Percentiles rank a stretch among this genome's conserved stretches.
phyloP scores from a whole-genome alignment of 1,140 invertebrate species.

The Drosophila chauvacae region DNA sequence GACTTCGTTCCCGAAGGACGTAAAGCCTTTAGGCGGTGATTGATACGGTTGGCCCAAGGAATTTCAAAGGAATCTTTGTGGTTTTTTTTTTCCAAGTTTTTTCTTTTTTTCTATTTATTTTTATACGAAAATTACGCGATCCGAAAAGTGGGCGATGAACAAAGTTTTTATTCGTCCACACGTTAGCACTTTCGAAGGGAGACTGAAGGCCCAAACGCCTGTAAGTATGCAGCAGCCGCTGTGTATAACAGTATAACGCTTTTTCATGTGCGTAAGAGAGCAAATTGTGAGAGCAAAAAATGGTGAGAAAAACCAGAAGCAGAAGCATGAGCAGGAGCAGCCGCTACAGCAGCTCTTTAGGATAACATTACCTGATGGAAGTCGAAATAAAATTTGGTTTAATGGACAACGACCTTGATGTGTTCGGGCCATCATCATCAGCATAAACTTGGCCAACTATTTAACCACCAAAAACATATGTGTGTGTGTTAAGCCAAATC shows the following conservation, averaged over 20 bases:
- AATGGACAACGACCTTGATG: slow-evolving; percentile 43
- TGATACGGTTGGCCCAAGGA: slow-evolving; percentile 36
- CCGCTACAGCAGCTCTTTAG: slow-evolving; percentile 15
- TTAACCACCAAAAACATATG: slow-evolving; percentile 32
- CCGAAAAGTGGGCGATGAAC: slow-evolving; percentile 18
- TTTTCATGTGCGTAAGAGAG: slow-evolving; percentile 11
- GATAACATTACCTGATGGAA: slow-evolving; percentile 41
- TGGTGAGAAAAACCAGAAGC: background rate
- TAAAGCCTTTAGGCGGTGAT: slow-evolving; percentile 42
- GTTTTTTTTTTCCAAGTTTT: slow-evolving; percentile 13
- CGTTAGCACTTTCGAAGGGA: slow-evolving; percentile 71
- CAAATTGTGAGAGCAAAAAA: slow-evolving; percentile 6
- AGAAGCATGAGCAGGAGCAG: background rate
- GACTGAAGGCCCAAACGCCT: slow-evolving; percentile 57
- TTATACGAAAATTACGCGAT: slow-evolving; percentile 30
- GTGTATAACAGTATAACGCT: slow-evolving; percentile 38
- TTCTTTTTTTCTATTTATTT: slow-evolving; percentile 11
- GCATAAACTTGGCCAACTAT: slow-evolving; percentile 52
- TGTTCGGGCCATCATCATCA: slow-evolving; percentile 24
- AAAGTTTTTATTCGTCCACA: slow-evolving; percentile 43
- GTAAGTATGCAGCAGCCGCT: slow-evolving; percentile 68
- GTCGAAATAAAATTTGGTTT: slow-evolving; percentile 42
- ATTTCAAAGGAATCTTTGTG: slow-evolving; percentile 9
- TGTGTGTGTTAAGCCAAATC: slow-evolving; percentile 6
- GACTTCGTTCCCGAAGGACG: slow-evolving; percentile 3